Evolutionary conservation across 2,888 invertebrate genomes (phyloP), one percentile per base, ranked within the genome.

Genomic region (Mythimna albipuncta): DNA sequence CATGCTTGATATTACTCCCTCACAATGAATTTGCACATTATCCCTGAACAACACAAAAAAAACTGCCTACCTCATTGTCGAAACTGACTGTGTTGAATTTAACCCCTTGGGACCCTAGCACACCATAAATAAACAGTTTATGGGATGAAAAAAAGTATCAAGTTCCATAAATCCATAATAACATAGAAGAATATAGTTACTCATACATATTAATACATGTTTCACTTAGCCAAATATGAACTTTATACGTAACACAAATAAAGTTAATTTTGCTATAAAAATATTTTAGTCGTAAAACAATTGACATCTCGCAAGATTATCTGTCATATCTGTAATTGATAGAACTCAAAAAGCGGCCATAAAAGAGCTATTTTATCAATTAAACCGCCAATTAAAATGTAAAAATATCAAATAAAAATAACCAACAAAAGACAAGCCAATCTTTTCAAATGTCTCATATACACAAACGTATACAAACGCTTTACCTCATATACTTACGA

Each of bases 11-110:
- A 77, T 80, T 38, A 47, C 57, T 47, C 80, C 67, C 63, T 58
- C 41, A 50, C 41, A 62, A 58, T 77, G 62, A 77, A 63, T 75
- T 66, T 63, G 67, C 76, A 66, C 44, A 62, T 80, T 54, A 65
- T 65, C 44, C 80, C 32, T 5, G 9, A 66, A 80, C 26, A 78
- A 44, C 57, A 16, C 13, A 26, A 52, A 68, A 81, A 81, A 76
- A 85, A 77, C 38, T 71, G 68, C 59, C 63, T 64, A 69, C 62
- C 54, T 85, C 74, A 84, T 84, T 77, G 75, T 68, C 32, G 67
- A 66, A 73, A 71, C 62, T 79, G 82, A 76, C 74, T 72, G 69
- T 44, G 75, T 35, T 73, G 77, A 70, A 72, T 73, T 77, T 62
- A 77, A 72, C 71, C 85, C 86, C 79, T 70, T 65, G 83, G 83